Percentiles rank a stretch among this genome's conserved stretches.
phyloP scores from a whole-genome alignment of 23 tunicate genomes.

The Diplosoma virens region DNA sequence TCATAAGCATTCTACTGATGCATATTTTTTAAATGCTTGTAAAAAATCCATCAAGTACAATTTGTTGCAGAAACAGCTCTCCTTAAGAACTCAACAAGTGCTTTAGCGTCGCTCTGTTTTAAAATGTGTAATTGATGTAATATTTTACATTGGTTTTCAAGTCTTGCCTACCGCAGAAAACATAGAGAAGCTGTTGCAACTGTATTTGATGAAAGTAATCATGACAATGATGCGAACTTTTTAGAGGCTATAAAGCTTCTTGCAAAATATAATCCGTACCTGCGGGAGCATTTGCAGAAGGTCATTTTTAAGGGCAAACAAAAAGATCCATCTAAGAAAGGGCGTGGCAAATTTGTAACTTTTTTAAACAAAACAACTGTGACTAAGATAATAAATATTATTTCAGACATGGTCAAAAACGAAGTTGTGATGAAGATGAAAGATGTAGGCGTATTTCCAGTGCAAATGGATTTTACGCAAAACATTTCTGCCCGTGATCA shows the following conservation, averaged over 20 bases:
- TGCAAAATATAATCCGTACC: background rate
- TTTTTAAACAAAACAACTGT: background rate
- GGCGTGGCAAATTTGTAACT: background rate
- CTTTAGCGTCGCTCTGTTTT: background rate
- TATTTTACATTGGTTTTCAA: background rate
- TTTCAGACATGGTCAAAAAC: background rate
- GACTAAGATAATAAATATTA: background rate
- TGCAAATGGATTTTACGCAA: background rate
- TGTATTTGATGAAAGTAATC: background rate
- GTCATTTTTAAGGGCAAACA: background rate
- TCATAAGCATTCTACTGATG: too few species aligned
- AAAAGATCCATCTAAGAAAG: background rate
- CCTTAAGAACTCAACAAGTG: background rate
- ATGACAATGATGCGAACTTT: background rate
- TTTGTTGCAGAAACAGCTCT: background rate
- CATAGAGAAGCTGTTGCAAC: background rate
- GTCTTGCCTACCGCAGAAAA: background rate
- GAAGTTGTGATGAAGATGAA: background rate
- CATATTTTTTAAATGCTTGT: too few species aligned
- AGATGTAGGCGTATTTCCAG: too few species aligned
- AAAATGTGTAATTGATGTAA: background rate
- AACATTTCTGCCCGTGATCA: background rate
- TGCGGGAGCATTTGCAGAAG: background rate
- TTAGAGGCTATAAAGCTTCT: background rate
- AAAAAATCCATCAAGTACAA: background rate